Evolutionary conservation across 2,113 vertebrate species (phyloP).

Genomic region (Elephantulus edwardii): DNA sequence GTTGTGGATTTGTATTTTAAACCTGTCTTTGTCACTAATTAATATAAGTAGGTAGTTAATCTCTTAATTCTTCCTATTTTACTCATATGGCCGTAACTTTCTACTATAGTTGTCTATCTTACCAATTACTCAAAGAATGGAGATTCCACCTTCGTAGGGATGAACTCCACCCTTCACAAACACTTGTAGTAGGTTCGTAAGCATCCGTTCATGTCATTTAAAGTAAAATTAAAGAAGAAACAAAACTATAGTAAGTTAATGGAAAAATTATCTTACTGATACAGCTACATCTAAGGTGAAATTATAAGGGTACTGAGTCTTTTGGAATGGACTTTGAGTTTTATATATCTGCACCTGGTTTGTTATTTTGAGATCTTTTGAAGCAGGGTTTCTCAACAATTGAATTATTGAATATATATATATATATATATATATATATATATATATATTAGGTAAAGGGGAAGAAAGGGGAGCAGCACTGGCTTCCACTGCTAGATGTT

Average conservation of each 20-base stretch:
- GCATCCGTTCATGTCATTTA: constrained; percentile 8
- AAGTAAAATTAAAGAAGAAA: constrained; percentile 40
- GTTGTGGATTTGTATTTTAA: constrained; percentile 29
- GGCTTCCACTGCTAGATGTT: neutral
- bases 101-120: neutral
- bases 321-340: constrained; percentile 19
- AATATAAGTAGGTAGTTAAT: neutral
- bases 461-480: too few relatives aligned
- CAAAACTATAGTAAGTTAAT: neutral
- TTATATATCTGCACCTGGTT: neutral
- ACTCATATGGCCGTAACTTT: constrained; percentile 14
- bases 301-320: constrained; percentile 3
- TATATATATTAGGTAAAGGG: too few relatives aligned
- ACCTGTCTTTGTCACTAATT: neutral
- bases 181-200: neutral
- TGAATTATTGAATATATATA: neutral
- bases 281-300: constrained; percentile 25
- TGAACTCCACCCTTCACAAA: neutral
- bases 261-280: too few relatives aligned
- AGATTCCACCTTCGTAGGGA: constrained; percentile 31
- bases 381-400: neutral
- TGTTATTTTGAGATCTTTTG: constrained; percentile 1
- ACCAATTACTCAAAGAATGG: constrained; percentile 25
- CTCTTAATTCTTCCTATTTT: constrained; percentile 12
- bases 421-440: too few relatives aligned